Evolutionary conservation across 2,797 vertebrate species (phyloP).

Genomic region (Scyliorhinus canicula): DNA sequence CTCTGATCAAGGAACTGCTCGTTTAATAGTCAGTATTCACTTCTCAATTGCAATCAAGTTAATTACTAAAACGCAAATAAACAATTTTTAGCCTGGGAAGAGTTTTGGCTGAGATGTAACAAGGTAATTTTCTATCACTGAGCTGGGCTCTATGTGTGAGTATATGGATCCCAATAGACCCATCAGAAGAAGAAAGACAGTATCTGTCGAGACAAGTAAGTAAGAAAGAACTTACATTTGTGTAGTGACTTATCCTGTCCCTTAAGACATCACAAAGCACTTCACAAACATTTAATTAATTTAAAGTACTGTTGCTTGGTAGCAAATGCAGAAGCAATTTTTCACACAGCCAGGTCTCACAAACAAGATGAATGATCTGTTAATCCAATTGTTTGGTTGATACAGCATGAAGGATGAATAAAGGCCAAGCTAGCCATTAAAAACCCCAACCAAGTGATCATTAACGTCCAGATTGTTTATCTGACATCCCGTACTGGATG

Average conservation of each 20-base stretch:
- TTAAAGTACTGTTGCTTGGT: not conserved
- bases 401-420: not conserved
- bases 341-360: not conserved
- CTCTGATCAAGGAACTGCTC: not conserved
- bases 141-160: not conserved
- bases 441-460: not conserved
- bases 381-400: not conserved
- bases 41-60: not conserved
- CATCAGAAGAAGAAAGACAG: not conserved
- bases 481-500: not conserved
- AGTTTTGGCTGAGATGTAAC: not conserved
- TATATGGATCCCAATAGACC: not conserved
- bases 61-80: constrained; percentile 17
- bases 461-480: not conserved
- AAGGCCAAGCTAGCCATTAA: not conserved
- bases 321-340: not conserved
- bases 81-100: not conserved
- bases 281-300: constrained; percentile 12
- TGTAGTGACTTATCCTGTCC: not conserved
- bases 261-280: not conserved
- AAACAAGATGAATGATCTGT: not conserved
- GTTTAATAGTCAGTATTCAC: not conserved
- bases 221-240: not conserved
- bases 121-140: not conserved
- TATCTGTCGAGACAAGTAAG: not conserved